Percentiles rank a stretch among this genome's conserved stretches.
Evolutionary conservation across 1,140 invertebrate species (phyloP).

Genomic region (Rhyacophila brunnea): DNA sequence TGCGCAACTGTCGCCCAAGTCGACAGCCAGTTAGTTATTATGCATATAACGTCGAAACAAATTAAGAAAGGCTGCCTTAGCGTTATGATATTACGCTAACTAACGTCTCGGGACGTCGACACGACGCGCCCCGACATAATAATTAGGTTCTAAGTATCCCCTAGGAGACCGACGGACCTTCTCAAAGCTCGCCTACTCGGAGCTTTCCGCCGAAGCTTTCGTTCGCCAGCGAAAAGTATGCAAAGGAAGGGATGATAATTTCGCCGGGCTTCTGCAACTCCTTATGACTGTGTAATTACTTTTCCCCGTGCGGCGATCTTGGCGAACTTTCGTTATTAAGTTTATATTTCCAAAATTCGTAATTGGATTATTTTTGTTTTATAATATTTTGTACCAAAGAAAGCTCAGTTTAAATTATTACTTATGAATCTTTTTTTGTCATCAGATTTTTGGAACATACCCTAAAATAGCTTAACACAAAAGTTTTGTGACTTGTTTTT

Average conservation of each 20-base stretch:
- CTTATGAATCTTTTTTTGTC: no score
- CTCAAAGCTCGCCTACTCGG: background rate
- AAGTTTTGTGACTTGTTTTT: no score
- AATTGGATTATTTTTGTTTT: no score
- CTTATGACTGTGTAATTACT: background rate
- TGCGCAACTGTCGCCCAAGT: no score
- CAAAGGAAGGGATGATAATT: background rate
- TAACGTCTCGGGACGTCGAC: slow-evolving; percentile 9
- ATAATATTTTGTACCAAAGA: no score
- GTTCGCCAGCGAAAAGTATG: background rate
- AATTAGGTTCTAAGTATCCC: slow-evolving; percentile 22
- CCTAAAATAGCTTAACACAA: no score
- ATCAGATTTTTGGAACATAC: no score
- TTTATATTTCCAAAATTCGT: no score
- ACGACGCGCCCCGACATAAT: slow-evolving; percentile 18
- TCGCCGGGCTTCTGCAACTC: background rate
- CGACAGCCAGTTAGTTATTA: slow-evolving; percentile 8
- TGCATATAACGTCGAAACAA: slow-evolving; percentile 31
- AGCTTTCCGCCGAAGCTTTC: background rate
- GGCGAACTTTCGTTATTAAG: background rate
- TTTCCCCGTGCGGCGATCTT: background rate
- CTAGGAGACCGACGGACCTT: slow-evolving; percentile 1
- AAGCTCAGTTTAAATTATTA: no score
- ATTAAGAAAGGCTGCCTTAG: slow-evolving; percentile 16
- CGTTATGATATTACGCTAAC: slow-evolving; percentile 18